Conservation (phyloP, 2,888 invertebrate genomes). For the Chrysina gloriosa region DNA sequence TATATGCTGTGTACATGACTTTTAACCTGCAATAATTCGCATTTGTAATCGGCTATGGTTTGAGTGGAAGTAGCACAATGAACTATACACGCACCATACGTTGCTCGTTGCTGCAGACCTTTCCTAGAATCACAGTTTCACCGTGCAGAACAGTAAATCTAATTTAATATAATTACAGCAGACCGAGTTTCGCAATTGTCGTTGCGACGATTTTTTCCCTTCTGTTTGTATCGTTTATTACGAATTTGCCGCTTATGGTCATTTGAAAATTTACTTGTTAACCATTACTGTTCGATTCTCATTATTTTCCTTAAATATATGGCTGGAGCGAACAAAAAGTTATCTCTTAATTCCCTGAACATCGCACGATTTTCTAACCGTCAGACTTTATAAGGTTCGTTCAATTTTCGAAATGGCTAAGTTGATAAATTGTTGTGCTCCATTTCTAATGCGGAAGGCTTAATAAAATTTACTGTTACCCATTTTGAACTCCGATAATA, state of each 20-base stretch:
- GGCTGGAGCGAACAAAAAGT: background rate
- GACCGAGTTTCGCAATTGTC: slow-evolving; percentile 25
- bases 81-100: slow-evolving; percentile 19
- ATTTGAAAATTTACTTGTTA: slow-evolving; percentile 27
- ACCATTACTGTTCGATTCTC: background rate
- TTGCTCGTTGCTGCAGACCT: slow-evolving; percentile 19
- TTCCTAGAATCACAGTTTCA: slow-evolving; percentile 35
- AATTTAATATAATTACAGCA: slow-evolving; percentile 35
- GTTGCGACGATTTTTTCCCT: slow-evolving; percentile 17
- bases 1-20: slow-evolving; percentile 6
- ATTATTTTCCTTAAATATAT: background rate
- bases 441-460: slow-evolving; percentile 24
- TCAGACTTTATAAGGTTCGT: slow-evolving; percentile 27
- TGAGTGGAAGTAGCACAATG: slow-evolving; percentile 32
- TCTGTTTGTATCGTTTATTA: slow-evolving; percentile 24
- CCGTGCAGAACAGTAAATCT: slow-evolving; percentile 33
- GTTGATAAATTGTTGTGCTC: slow-evolving; percentile 32
- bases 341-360: slow-evolving; percentile 6
- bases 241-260: slow-evolving; percentile 3
- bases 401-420: slow-evolving; percentile 20
- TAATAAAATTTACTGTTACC: slow-evolving; percentile 29
- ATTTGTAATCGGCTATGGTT: slow-evolving; percentile 17
- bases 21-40: slow-evolving; percentile 23
- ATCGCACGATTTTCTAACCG: slow-evolving; percentile 3
- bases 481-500: slow-evolving; percentile 5